Percentiles rank a stretch among this genome's conserved stretches.
Evolutionary conservation across 2,888 invertebrate genomes (phyloP).

Genomic region (Mesodorylaimus sp.): DNA sequence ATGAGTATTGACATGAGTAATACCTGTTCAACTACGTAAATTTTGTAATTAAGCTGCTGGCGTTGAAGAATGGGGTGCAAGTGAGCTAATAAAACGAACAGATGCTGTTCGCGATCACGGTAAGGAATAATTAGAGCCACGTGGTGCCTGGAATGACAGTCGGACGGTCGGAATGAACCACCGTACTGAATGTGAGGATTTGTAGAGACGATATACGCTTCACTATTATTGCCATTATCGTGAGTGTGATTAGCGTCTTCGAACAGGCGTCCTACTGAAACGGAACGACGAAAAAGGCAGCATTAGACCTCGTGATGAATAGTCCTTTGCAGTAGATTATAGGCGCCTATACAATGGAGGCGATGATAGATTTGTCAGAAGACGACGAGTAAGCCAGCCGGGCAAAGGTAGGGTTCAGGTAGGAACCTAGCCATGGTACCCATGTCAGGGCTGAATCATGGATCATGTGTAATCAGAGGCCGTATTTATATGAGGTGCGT

Average conservation of each 20-base stretch:
- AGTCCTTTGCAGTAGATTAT: no score
- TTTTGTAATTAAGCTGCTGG: conserved; percentile 12
- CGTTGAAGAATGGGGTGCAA: conserved; percentile 13
- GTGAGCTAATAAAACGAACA: conserved; percentile 10
- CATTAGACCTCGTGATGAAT: no score
- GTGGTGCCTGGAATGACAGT: conserved; percentile 17
- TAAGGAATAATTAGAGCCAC: conserved; percentile 23
- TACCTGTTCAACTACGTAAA: conserved; percentile 17
- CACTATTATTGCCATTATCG: neutral
- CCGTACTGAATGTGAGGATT: conserved; percentile 9
- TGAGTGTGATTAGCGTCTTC: conserved; percentile 7
- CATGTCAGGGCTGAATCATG: no score
- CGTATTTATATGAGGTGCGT: no score
- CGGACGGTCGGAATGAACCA: conserved; percentile 13
- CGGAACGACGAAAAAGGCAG: neutral
- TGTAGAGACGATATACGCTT: neutral
- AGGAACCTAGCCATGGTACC: no score
- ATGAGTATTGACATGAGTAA: conserved; percentile 8
- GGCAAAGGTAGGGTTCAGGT: no score
- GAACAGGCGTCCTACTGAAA: conserved; percentile 1
- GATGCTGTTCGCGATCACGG: conserved; percentile 13
- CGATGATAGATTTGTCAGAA: no score
- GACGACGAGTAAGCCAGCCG: no score
- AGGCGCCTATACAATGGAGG: no score
- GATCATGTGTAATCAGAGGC: no score